Evolutionary conservation across 2,113 vertebrate genomes (phyloP), one percentile per base, ranked within the genome.

Genomic region (Erpornis zantholeuca): DNA sequence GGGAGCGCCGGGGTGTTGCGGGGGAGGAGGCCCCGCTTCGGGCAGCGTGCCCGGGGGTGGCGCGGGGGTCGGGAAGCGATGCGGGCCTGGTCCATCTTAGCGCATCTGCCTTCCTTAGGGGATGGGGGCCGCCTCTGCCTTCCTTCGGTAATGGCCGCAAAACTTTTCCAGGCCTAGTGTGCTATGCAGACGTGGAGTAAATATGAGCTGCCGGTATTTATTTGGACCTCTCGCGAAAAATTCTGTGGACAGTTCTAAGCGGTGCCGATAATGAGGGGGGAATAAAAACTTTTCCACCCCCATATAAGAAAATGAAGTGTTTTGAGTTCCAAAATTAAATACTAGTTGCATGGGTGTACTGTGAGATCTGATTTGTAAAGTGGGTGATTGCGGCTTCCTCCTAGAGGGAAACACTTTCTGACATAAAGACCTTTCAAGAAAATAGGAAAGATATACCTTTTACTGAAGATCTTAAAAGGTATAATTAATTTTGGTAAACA

Each of bases 71-170:
- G 28, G 61, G 17, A 33, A 28, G 33, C 33, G 9, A 3, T 33
- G 71, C 18, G 27, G 57, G 10, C 79, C 42, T 35, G 0, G 56
- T 9, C 44, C 28, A 4, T 14, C 21, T 2, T 1, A 12, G 4
- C 21, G 63, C 71, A 29, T 66, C 69, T 29, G 47, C 28, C 10
- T 3, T 25, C 31, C 22, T 10, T 6, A 1, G 4, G 2, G 35
- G 11, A 4, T 9, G 49, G 14, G n/a, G 29, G 49, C 76, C 40
- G 44, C 72, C 40, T 11, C 57, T 28, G 35, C 12, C 12, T 45
- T 25, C 33, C 35, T 31, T 40, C 7, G 25, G 49, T 8, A 18
- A 44, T 59, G 82, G 91, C 80, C 50, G 36, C 54, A 33, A 21
- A 94, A 88, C 82, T 94, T 90, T 64, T 15, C 19, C 12, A 19